Evolutionary conservation across 2,797 vertebrate species (phyloP).

Genomic region (Betta splendens): DNA sequence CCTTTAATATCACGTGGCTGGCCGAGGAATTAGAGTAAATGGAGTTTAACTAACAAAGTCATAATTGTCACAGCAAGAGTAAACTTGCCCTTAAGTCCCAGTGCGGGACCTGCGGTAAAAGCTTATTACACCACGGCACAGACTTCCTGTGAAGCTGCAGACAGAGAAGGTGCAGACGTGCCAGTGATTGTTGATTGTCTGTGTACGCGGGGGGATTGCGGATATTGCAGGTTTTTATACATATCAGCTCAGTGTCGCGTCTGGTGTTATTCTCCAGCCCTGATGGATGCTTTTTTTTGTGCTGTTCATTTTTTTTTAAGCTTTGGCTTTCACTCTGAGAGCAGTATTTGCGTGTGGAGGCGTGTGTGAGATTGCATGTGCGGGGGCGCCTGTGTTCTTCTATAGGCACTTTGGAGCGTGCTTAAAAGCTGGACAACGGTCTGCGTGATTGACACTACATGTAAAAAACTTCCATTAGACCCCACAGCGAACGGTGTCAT

Average conservation of each 20-base stretch:
- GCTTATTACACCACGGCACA: constrained; percentile 11
- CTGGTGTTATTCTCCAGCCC: constrained; percentile 57
- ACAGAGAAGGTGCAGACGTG: constrained; percentile 9
- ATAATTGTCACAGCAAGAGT: constrained; percentile 2
- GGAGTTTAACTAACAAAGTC: neutral
- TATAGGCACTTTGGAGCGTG: constrained; percentile 20
- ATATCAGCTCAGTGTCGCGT: constrained; percentile 52
- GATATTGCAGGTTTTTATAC: constrained; percentile 67
- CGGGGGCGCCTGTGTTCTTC: constrained; percentile 1
- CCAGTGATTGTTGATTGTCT: constrained; percentile 56
- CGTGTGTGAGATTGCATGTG: neutral
- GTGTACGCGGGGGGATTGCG: constrained; percentile 52
- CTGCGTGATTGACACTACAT: constrained; percentile 68
- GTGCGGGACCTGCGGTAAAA: constrained; percentile 5
- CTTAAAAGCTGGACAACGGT: constrained; percentile 59
- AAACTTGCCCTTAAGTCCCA: constrained; percentile 17
- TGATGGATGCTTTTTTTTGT: constrained; percentile 70
- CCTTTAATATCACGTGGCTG: neutral
- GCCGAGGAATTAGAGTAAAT: neutral
- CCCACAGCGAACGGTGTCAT: constrained; percentile 59
- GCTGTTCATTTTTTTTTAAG: constrained; percentile 61
- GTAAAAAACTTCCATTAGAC: constrained; percentile 68
- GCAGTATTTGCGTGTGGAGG: constrained; percentile 27
- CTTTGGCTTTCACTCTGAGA: constrained; percentile 56
- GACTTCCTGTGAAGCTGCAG: constrained; percentile 26